These are phyloP conservation scores for Anarsia innoxiella DNA, from an alignment of 2,888 invertebrate species.

Conservation along the genomic window DNA sequence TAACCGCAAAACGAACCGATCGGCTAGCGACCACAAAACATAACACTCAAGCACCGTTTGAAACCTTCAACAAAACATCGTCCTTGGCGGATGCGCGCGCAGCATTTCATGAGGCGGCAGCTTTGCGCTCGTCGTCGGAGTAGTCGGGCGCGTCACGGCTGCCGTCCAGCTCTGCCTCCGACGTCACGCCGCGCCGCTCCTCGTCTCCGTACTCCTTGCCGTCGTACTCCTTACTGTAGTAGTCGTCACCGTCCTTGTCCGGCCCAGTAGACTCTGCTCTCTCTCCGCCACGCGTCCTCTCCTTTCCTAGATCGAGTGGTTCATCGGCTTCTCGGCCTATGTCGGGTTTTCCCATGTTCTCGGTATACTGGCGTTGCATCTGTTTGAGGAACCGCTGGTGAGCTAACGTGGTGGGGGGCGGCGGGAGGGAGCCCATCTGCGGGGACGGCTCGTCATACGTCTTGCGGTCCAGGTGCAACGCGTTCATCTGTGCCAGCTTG, in stretches of 20 bases:
- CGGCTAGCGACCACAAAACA: constrained; percentile 64
- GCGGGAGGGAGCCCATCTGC: constrained; percentile 71
- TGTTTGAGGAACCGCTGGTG: constrained; percentile 79
- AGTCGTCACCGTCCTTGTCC: constrained; percentile 34
- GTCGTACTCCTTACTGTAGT: constrained; percentile 48
- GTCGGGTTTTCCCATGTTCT: constrained; percentile 71
- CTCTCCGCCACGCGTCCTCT: no score
- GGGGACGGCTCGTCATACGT: constrained; percentile 76
- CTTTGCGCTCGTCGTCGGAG: constrained; percentile 64
- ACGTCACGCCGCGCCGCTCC: constrained; percentile 34
- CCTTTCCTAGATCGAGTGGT: constrained; percentile 73
- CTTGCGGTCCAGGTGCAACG: constrained; percentile 70
- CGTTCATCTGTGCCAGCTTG: constrained; percentile 85
- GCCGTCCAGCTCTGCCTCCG: constrained; percentile 36
- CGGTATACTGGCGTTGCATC: constrained; percentile 77
- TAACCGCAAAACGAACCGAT: constrained; percentile 38
- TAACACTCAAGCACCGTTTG: constrained; percentile 70
- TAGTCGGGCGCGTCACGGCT: constrained; percentile 65
- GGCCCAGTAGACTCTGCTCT: no score
- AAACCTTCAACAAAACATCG: constrained; percentile 58
- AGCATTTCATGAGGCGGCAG: constrained; percentile 57
- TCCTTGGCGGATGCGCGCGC: constrained; percentile 29
- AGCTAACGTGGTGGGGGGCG: constrained; percentile 63
- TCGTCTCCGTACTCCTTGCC: no score
- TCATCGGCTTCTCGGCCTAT: constrained; percentile 72